phyloP scores from a whole-genome alignment of 2,113 vertebrate species.

The Chauna torquata region DNA sequence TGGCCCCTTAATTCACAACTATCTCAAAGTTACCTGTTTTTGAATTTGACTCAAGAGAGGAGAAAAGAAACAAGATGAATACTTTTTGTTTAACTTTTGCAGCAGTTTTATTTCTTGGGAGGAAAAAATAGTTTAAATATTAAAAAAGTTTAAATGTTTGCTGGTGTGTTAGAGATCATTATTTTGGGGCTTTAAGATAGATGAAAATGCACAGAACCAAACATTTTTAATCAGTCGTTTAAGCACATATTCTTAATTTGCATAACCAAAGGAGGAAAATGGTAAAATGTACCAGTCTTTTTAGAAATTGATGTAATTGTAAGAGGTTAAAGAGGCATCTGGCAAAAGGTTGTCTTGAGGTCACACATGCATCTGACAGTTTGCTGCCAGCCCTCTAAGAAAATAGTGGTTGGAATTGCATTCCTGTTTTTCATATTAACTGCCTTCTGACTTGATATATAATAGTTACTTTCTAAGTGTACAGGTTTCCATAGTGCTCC shows the following conservation, averaged over 20 bases:
- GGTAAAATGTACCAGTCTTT: slow-evolving; percentile 33
- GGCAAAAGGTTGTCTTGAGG: slow-evolving; percentile 68
- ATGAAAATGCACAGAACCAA: neutral
- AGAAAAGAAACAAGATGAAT: neutral
- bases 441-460: slow-evolving; percentile 45
- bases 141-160: neutral
- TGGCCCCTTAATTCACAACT: neutral
- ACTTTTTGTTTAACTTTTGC: neutral
- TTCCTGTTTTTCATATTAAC: slow-evolving; percentile 66
- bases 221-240: slow-evolving; percentile 7
- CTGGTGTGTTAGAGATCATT: neutral
- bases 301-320: slow-evolving; percentile 55
- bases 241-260: slow-evolving; percentile 22
- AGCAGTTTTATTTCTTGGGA: neutral
- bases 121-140: neutral
- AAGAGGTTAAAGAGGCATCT: slow-evolving; percentile 67
- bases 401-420: slow-evolving; percentile 42
- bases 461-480: neutral
- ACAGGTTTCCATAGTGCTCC: neutral
- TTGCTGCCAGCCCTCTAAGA: slow-evolving; percentile 46
- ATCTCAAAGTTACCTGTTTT: neutral
- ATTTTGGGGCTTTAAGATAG: neutral
- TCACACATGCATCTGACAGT: slow-evolving; percentile 60
- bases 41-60: neutral
- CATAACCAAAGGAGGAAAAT: slow-evolving; percentile 40